A percentile compares a stretch with the other conserved stretches of the same genome.
Evolutionary conservation across 2,888 invertebrate genomes (phyloP).

Genomic region (Pantelozetes paolii): DNA sequence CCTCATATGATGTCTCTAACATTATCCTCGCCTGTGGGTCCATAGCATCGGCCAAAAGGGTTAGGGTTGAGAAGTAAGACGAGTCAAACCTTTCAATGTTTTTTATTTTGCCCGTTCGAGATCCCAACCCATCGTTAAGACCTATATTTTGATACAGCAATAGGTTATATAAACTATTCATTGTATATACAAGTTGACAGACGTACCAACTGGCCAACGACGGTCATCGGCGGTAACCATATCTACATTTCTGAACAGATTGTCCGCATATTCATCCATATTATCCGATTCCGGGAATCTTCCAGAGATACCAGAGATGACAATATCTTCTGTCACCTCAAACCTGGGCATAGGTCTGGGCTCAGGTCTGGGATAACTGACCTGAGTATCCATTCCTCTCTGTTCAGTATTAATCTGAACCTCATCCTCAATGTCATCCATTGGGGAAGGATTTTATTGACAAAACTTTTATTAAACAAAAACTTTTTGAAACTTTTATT

Average conservation of each 20-base stretch:
- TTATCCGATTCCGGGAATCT: constrained; percentile 84
- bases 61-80: constrained; percentile 82
- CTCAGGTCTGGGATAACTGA: constrained; percentile 15
- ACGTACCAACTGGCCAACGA: constrained; percentile 62
- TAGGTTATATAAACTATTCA: too few species aligned
- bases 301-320: constrained; percentile 73
- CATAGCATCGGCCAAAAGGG: constrained; percentile 84
- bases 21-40: constrained; percentile 85
- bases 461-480: neutral
- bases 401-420: neutral
- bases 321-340: constrained; percentile 65
- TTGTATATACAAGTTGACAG: too few species aligned
- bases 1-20: constrained; percentile 84
- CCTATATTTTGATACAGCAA: too few species aligned
- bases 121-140: constrained; percentile 68
- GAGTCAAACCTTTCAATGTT: constrained; percentile 75
- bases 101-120: constrained; percentile 65
- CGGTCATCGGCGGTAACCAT: constrained; percentile 86
- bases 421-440: neutral
- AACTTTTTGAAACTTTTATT: neutral
- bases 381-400: constrained; percentile 24
- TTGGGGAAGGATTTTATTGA: neutral
- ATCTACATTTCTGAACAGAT: constrained; percentile 84
- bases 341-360: constrained; percentile 15
- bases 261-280: constrained; percentile 86